Conservation (phyloP, 2,888 invertebrate genomes). For the Cephus runcator region DNA sequence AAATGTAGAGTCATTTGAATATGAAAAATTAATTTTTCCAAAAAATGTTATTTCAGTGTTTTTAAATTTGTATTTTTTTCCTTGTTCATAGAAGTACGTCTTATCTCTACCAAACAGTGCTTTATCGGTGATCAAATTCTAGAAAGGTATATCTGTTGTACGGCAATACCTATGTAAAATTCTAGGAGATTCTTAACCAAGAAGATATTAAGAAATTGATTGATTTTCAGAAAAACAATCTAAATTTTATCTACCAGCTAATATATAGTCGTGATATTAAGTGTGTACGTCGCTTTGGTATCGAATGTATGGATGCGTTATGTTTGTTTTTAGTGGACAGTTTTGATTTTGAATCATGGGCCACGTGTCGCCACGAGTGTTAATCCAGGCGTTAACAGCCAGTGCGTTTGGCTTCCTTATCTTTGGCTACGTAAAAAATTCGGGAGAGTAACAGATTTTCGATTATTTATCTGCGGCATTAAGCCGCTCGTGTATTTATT, state of each 20-base stretch:
- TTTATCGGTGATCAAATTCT: background rate
- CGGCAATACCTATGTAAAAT: background rate
- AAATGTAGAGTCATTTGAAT: background rate
- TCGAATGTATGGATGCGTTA: background rate
- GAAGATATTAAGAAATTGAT: background rate
- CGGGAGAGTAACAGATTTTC: constrained; percentile 17
- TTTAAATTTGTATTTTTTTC: background rate
- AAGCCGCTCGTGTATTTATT: constrained; percentile 19
- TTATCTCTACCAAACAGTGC: background rate
- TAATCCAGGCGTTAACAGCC: background rate
- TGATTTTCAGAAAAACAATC: background rate
- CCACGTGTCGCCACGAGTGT: background rate
- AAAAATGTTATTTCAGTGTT: background rate
- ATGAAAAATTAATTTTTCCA: background rate
- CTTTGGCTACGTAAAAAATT: background rate
- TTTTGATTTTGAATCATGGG: background rate
- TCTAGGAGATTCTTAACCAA: background rate
- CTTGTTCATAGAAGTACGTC: background rate
- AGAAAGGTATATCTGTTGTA: background rate
- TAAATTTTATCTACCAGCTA: no score
- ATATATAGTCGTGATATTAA: background rate
- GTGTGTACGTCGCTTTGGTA: background rate
- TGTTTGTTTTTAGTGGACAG: background rate
- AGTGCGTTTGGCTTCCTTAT: background rate
- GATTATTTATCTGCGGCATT: constrained; percentile 20